Conservation (phyloP, 2,888 invertebrate genomes). For the Drosophila nr. perissopoda region DNA sequence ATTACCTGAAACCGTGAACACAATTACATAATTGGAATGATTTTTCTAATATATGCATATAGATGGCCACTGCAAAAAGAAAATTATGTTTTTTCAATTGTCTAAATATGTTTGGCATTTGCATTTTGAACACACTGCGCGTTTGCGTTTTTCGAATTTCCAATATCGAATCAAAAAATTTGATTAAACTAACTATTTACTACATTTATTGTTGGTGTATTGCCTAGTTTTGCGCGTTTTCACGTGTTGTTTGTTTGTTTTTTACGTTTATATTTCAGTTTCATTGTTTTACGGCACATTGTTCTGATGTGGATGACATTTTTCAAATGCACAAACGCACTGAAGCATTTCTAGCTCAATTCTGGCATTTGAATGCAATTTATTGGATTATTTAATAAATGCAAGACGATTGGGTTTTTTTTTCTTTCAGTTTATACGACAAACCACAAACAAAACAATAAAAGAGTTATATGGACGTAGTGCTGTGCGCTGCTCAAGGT, state of each 20-base stretch:
- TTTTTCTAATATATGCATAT: conserved; percentile 80
- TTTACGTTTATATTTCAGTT: conserved; percentile 63
- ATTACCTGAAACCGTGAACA: conserved; percentile 83
- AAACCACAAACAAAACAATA: conserved; percentile 63
- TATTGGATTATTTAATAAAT: conserved; percentile 60
- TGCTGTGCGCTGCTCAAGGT: conserved; percentile 70
- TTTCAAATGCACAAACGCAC: conserved; percentile 28
- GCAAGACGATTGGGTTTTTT: conserved; percentile 38
- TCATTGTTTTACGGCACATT: conserved; percentile 63
- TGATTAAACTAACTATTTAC: conserved; percentile 30
- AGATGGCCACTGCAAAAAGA: conserved; percentile 71
- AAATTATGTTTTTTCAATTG: conserved; percentile 72
- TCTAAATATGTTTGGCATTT: conserved; percentile 59
- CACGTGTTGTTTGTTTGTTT: conserved; percentile 43
- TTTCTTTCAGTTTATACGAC: conserved; percentile 39
- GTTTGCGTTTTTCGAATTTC: conserved; percentile 24
- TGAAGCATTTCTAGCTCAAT: conserved; percentile 42
- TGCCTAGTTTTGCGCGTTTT: conserved; percentile 57
- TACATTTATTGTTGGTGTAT: conserved; percentile 34
- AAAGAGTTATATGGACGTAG: conserved; percentile 66
- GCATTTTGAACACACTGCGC: conserved; percentile 73
- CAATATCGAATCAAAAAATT: conserved; percentile 19
- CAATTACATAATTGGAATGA: conserved; percentile 83
- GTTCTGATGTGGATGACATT: conserved; percentile 50
- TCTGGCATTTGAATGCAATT: conserved; percentile 31